A percentile compares a stretch with the other conserved stretches of the same genome.
phyloP scores from a whole-genome alignment of 2,888 invertebrate species.

The Dascillus cervinus region DNA sequence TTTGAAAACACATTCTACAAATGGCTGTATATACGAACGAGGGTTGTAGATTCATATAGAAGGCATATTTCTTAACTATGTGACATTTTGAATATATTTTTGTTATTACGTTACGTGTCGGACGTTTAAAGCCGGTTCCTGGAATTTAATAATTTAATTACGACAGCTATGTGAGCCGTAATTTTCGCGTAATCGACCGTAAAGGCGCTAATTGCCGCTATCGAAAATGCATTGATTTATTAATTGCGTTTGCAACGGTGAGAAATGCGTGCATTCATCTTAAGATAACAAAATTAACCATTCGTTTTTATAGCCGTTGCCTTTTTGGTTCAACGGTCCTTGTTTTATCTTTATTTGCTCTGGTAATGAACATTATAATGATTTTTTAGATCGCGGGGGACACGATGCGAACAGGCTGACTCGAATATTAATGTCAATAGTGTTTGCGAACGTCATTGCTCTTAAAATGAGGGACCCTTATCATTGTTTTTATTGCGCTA shows the following conservation, averaged over 20 bases:
- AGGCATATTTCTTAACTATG: slow-evolving; percentile 20
- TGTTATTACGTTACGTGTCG: slow-evolving; percentile 13
- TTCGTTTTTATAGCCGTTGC: slow-evolving; percentile 34
- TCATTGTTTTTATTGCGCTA: slow-evolving; percentile 37
- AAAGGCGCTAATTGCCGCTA: slow-evolving; percentile 9
- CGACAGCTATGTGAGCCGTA: slow-evolving; percentile 9
- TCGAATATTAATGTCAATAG: slow-evolving; percentile 38
- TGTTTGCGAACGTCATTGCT: slow-evolving; percentile 39
- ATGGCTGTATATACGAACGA: slow-evolving; percentile 19
- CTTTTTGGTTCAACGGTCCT: slow-evolving; percentile 28
- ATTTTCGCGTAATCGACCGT: slow-evolving; percentile 12
- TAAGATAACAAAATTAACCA: slow-evolving; percentile 30
- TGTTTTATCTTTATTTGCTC: slow-evolving; percentile 37
- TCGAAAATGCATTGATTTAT: slow-evolving; percentile 9
- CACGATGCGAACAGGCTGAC: slow-evolving; percentile 28
- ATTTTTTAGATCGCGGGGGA: slow-evolving; percentile 35
- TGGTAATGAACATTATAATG: slow-evolving; percentile 37
- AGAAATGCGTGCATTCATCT: slow-evolving; percentile 4
- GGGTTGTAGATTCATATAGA: slow-evolving; percentile 18
- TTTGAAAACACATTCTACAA: slow-evolving; percentile 23
- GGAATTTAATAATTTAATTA: slow-evolving; percentile 16
- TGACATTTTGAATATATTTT: slow-evolving; percentile 18
- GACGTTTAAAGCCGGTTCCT: too few species aligned
- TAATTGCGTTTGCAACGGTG: slow-evolving; percentile 7
- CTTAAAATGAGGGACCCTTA: slow-evolving; percentile 37